Evolutionary conservation across 1,140 invertebrate genomes (phyloP).

Genomic region (Ooceraea biroi): DNA sequence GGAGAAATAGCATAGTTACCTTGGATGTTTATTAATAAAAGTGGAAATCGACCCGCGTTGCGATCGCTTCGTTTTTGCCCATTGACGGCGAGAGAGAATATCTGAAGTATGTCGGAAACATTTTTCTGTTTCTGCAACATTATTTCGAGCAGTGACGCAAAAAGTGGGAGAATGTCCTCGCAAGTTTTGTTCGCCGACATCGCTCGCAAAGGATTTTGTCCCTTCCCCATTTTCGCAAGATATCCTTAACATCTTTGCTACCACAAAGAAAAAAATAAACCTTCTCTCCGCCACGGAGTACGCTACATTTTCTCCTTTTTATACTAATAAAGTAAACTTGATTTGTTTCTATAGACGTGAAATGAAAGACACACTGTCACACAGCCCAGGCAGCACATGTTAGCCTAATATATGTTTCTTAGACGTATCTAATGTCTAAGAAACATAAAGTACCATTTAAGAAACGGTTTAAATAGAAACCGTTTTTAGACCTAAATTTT

Average conservation of each 20-base stretch:
- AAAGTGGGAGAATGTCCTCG: conserved; percentile 1
- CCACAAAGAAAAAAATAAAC: too few species aligned
- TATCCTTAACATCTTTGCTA: background rate
- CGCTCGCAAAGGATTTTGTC: background rate
- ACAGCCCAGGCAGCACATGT: too few species aligned
- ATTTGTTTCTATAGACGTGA: too few species aligned
- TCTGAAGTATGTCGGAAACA: background rate
- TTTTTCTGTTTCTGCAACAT: conserved; percentile 11
- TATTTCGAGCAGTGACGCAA: background rate
- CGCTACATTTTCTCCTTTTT: too few species aligned
- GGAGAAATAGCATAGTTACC: conserved; percentile 34
- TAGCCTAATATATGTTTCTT: too few species aligned
- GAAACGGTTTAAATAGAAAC: too few species aligned
- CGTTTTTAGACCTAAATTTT: too few species aligned
- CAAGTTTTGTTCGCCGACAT: background rate
- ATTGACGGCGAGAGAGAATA: conserved; percentile 18
- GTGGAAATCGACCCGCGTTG: background rate
- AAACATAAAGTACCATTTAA: too few species aligned
- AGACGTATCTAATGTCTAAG: too few species aligned
- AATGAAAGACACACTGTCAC: too few species aligned
- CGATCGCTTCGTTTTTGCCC: background rate
- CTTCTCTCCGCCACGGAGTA: too few species aligned
- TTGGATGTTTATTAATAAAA: background rate
- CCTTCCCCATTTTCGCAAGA: background rate
- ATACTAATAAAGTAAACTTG: too few species aligned